A percentile compares a stretch with the other conserved stretches of the same genome.
phyloP scores from a whole-genome alignment of 1,140 invertebrate genomes.

The Diabrotica undecimpunctata region DNA sequence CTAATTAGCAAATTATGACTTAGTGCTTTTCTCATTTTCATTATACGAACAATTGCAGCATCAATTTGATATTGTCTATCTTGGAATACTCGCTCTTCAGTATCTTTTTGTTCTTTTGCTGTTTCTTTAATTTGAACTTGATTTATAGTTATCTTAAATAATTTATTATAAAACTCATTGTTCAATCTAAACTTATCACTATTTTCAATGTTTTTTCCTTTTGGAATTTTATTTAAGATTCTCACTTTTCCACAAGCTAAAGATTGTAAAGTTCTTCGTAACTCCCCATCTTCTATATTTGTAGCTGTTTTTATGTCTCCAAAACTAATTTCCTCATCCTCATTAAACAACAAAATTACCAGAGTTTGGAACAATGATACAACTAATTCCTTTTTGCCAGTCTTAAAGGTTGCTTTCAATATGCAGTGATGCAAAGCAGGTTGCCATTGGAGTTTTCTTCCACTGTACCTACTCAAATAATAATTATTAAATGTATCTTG shows the following conservation, averaged over 20 bases:
- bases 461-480: constrained; percentile 93
- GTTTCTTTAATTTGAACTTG: constrained; percentile 99
- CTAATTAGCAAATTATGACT: constrained; percentile 91
- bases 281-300: constrained; percentile 83
- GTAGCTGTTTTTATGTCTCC: constrained; percentile 86
- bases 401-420: constrained; percentile 81
- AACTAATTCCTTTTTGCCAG: constrained; percentile 89
- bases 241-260: constrained; percentile 91
- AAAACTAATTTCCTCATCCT: constrained; percentile 65
- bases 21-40: constrained; percentile 96
- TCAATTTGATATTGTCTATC: constrained; percentile 99
- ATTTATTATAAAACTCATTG: constrained; percentile 90
- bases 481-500: constrained; percentile 95
- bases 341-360: constrained; percentile 91
- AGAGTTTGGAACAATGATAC: constrained; percentile 96
- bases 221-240: constrained; percentile 82
- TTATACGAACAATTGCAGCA: constrained; percentile 96
- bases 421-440: constrained; percentile 93
- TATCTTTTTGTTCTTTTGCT: constrained; percentile 88
- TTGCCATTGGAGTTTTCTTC: constrained; percentile 95
- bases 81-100: constrained; percentile 94
- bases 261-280: constrained; percentile 90
- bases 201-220: constrained; percentile 78
- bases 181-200: constrained; percentile 88
- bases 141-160: constrained; percentile 97